Percentiles rank a stretch among this genome's conserved stretches.
Evolutionary conservation across 2,113 vertebrate species (phyloP).

Genomic region (Zeus faber): DNA sequence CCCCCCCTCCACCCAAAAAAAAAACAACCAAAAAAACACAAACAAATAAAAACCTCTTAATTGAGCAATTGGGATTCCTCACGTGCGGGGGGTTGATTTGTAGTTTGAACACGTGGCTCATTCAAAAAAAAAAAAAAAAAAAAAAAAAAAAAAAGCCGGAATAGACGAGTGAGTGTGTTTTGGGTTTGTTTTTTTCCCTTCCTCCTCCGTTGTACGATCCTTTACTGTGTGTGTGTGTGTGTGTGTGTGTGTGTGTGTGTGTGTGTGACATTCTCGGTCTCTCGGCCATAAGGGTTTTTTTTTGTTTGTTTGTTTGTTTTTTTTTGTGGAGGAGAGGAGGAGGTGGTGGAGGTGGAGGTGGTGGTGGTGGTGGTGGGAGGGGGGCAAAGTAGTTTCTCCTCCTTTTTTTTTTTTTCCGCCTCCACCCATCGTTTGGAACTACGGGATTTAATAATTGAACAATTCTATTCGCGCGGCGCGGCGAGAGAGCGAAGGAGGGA

Average conservation of each 20-base stretch:
- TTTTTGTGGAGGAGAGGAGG: too few relatives aligned
- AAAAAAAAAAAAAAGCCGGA: too few relatives aligned
- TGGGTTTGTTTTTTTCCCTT: conserved; percentile 67
- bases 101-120: conserved; percentile 99
- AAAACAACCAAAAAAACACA: too few relatives aligned
- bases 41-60: too few relatives aligned
- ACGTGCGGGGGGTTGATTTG: conserved; percentile 97
- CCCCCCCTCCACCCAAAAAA: conserved; percentile 75
- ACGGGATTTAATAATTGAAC: conserved; percentile 72
- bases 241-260: conserved; percentile 79
- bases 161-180: too few relatives aligned
- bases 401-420: conserved; percentile 57
- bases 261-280: conserved; percentile 90
- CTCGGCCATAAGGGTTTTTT: conserved; percentile 67
- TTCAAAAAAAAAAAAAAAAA: too few relatives aligned
- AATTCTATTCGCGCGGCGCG: conserved; percentile 68
- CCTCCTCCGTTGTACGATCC: conserved; percentile 70
- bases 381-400: conserved; percentile 82
- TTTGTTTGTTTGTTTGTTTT: too few relatives aligned
- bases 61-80: conserved; percentile 95
- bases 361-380: conserved; percentile 78
- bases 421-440: conserved; percentile 70
- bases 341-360: too few relatives aligned
- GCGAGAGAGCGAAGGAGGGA: conserved; percentile 67
- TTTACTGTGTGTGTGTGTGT: conserved; percentile 77